Base-by-base conservation (phyloP, 1,140 invertebrate genomes). In the Platyura marginata region DNA sequence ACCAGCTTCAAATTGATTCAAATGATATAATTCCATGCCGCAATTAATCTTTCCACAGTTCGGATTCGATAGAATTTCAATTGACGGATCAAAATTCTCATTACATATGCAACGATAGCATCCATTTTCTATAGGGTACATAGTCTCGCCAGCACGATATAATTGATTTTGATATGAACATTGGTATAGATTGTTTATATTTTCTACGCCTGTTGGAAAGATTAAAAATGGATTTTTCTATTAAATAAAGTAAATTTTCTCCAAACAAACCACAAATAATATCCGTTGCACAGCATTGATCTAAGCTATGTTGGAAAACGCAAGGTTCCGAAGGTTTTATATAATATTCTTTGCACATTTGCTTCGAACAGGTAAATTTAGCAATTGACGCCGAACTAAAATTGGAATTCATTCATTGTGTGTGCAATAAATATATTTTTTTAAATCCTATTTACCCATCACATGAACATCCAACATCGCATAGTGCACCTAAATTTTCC, bases 31-130 rank as follows among this genome's bases (percentile, higher is more conserved):
- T 42, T 67, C 63, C 8, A 69, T 47, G 1, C 64, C 66, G 41
- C 69, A 71, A 49, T 67, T 60, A 19, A 70, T 59, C 43, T 67
- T 63, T 4, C 53, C 49, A 48, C 69, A 71, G 47, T 47, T 57
- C 4, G 50, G 21, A 40, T 56, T 58, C 20, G 64, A 54, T 10
- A 55, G 48, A 46, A 46, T 32, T 29, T 18, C 2, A 23, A 25
- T 42, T 4, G 53, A 54, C 9, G 54, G 62, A 44, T 63, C 56
- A 55, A 57, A 66, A 20, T 62, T 47, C 3, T 56, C 50, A 0
- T 59, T 61, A 34, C 69, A 71, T 10, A 68, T 50, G 47, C 69
- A 71, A 0, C 48, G 55, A 47, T 65, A 63, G 25, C 60, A 59
- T 0, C 61, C 63, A 29, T 65, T 57, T 25, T 65, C 58, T 21